Percentiles rank a stretch among this genome's conserved stretches.
Evolutionary conservation across 2,888 invertebrate genomes (phyloP).

Genomic region (Gnatocerus cornutus): DNA sequence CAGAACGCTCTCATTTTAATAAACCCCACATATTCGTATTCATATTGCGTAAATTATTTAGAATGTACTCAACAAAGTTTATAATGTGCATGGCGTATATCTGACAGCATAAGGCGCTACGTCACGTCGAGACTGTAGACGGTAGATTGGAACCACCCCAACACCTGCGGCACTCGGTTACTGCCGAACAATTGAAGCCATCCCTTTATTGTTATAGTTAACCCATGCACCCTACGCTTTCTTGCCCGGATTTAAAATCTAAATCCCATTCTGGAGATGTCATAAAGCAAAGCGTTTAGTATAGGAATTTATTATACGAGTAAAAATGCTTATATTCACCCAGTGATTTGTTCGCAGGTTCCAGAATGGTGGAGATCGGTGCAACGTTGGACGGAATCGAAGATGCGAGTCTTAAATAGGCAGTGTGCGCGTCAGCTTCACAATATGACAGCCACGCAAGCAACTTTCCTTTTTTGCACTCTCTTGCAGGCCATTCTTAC

Average conservation of each 20-base stretch:
- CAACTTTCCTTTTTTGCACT: constrained; percentile 65
- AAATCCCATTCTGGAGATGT: constrained; percentile 57
- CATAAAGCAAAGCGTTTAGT: constrained; percentile 57
- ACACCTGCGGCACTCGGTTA: constrained; percentile 66
- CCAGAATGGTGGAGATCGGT: constrained; percentile 67
- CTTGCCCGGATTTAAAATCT: constrained; percentile 54
- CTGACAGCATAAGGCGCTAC: constrained; percentile 67
- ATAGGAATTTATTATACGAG: constrained; percentile 58
- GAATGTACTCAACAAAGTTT: constrained; percentile 69
- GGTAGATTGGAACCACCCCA: constrained; percentile 66
- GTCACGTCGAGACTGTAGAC: constrained; percentile 63
- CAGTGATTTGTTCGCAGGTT: constrained; percentile 64
- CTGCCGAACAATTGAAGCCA: constrained; percentile 64
- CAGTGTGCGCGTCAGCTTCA: constrained; percentile 63
- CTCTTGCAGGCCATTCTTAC: constrained; percentile 64
- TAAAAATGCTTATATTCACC: constrained; percentile 57
- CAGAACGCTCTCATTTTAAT: constrained; percentile 64
- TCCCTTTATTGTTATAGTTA: constrained; percentile 58
- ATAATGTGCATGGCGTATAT: constrained; percentile 67
- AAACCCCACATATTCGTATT: constrained; percentile 67
- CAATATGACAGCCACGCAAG: constrained; percentile 66
- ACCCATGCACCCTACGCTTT: constrained; percentile 52
- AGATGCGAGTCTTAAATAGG: constrained; percentile 67
- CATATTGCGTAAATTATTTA: constrained; percentile 70
- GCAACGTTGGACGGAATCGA: constrained; percentile 65